phyloP scores from a whole-genome alignment of 1,140 invertebrate genomes.

The Neodiprion virginianus region DNA sequence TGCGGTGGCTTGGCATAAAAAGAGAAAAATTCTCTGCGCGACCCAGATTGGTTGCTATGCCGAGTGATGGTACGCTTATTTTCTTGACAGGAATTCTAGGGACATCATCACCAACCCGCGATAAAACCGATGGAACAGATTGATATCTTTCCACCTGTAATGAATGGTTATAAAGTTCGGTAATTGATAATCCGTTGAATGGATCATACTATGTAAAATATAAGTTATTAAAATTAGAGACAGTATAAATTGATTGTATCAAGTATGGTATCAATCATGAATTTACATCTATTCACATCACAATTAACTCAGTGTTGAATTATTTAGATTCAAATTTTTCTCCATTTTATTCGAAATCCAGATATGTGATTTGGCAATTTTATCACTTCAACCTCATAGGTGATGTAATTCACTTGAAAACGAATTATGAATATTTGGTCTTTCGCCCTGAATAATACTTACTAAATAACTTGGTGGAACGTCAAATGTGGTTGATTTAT shows the following conservation, averaged over 20 bases:
- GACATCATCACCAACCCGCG: slow-evolving; percentile 39
- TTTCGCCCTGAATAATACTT: slow-evolving; percentile 14
- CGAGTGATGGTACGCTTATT: slow-evolving; percentile 51
- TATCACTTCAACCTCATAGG: no score
- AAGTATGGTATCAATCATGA: no score
- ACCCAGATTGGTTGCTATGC: slow-evolving; percentile 48
- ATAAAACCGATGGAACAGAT: slow-evolving; percentile 53
- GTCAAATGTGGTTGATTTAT: slow-evolving; percentile 38
- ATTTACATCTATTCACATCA: no score
- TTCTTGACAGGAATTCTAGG: slow-evolving; percentile 51
- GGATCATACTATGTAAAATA: no score
- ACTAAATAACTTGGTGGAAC: slow-evolving; percentile 46
- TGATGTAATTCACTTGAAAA: no score
- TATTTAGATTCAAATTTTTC: no score
- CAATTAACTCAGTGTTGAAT: no score
- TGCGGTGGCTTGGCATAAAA: slow-evolving; percentile 64
- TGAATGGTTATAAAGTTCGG: slow-evolving; percentile 42
- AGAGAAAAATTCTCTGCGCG: slow-evolving; percentile 64
- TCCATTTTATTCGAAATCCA: no score
- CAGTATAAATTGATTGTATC: no score
- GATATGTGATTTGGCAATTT: no score
- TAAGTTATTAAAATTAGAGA: no score
- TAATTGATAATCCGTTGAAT: neutral
- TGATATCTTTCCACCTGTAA: slow-evolving; percentile 50
- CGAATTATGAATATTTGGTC: no score